These are phyloP conservation scores for Pseudochirops corinnae DNA, from an alignment of 2,797 vertebrate species.

Conservation along the genomic window DNA sequence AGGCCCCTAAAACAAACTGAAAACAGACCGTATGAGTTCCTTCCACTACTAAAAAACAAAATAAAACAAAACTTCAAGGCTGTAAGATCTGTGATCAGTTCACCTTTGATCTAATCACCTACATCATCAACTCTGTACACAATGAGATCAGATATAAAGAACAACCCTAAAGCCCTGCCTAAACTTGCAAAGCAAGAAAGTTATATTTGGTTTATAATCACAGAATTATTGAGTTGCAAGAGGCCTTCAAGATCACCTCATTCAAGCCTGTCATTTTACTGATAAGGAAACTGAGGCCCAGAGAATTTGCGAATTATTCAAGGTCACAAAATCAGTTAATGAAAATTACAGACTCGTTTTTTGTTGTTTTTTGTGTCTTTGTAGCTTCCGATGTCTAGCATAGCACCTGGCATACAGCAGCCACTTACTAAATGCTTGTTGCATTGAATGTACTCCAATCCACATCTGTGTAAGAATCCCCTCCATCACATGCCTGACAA, in stretches of 20 bases:
- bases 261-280: neutral
- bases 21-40: neutral
- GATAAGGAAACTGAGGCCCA: neutral
- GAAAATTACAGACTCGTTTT: neutral
- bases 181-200: slow-evolving; percentile 15
- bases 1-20: neutral
- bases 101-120: neutral
- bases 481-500: neutral
- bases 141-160: slow-evolving; percentile 17
- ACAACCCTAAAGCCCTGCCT: neutral
- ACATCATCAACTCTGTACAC: slow-evolving; percentile 4
- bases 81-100: neutral
- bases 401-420: neutral
- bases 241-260: neutral
- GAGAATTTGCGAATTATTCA: neutral
- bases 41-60: neutral
- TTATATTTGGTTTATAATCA: slow-evolving; percentile 17
- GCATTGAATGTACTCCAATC: neutral
- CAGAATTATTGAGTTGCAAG: neutral
- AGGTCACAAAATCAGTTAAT: neutral
- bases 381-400: no score
- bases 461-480: neutral
- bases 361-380: neutral
- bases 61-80: slow-evolving; percentile 10
- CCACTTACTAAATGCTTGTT: neutral